These are phyloP conservation scores for Euschistus heros DNA, from an alignment of 1,140 invertebrate genomes.

Conservation along the genomic window DNA sequence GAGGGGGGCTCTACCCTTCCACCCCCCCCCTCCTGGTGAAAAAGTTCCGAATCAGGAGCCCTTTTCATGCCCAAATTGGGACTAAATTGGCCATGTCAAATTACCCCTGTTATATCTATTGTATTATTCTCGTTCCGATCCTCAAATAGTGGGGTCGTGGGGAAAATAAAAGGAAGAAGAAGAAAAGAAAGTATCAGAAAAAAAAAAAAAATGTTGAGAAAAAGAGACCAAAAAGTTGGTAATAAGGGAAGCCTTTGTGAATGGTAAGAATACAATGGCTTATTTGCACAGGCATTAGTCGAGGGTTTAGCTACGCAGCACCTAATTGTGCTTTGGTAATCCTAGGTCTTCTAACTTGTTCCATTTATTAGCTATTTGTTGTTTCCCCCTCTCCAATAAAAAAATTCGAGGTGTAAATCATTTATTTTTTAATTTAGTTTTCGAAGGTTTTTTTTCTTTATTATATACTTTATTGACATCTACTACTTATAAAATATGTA, in stretches of 20 bases:
- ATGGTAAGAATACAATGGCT: not conserved
- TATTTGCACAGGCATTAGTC: not conserved
- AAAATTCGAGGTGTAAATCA: not conserved
- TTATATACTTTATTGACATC: too few relatives aligned
- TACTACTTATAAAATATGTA: too few relatives aligned
- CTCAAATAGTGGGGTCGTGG: not conserved
- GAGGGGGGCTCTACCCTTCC: not conserved
- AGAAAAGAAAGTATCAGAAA: not conserved
- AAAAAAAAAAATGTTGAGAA: not conserved
- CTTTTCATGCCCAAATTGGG: not conserved
- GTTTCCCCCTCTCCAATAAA: not conserved
- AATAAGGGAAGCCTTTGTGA: too few relatives aligned
- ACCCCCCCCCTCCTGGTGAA: not conserved
- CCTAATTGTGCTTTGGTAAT: not conserved
- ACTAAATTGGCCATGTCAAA: not conserved
- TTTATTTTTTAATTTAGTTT: not conserved
- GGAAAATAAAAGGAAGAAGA: not conserved
- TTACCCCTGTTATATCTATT: slow-evolving; percentile 8
- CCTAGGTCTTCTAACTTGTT: not conserved
- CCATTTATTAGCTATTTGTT: not conserved
- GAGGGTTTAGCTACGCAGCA: not conserved
- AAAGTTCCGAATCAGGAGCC: slow-evolving; percentile 4
- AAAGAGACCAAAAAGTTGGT: not conserved
- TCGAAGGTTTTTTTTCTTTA: not conserved
- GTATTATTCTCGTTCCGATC: slow-evolving; percentile 1